These are phyloP conservation scores for Ochlodes sylvanus DNA, from an alignment of 2,888 invertebrate species.

Conservation along the genomic window DNA sequence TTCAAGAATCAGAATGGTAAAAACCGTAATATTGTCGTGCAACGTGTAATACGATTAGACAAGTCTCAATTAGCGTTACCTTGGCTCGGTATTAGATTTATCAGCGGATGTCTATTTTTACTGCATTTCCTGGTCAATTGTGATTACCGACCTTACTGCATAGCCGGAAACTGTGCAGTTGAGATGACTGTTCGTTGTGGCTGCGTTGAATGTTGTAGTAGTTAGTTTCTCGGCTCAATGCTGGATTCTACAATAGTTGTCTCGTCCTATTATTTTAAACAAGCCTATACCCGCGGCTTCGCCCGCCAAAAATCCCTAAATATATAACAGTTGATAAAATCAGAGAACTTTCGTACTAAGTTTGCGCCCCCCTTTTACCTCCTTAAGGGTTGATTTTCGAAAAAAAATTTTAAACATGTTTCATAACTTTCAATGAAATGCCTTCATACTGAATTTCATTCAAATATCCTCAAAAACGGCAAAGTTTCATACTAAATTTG, in stretches of 20 bases:
- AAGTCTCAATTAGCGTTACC: slow-evolving; percentile 30
- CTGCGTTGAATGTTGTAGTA: background rate
- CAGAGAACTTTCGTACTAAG: no score
- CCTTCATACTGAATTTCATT: no score
- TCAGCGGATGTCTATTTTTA: slow-evolving; percentile 32
- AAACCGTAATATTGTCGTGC: background rate
- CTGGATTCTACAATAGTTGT: background rate
- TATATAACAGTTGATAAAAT: no score
- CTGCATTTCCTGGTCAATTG: slow-evolving; percentile 32
- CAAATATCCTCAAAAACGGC: no score
- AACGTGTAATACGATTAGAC: slow-evolving; percentile 3
- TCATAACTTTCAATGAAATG: no score
- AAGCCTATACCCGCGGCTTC: no score
- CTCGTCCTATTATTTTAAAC: no score
- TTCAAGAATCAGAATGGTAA: background rate
- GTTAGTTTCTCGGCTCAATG: background rate
- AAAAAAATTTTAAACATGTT: no score
- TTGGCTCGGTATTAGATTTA: slow-evolving; percentile 26
- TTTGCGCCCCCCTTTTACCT: no score
- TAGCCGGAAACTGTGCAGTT: slow-evolving; percentile 27
- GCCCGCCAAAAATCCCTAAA: no score
- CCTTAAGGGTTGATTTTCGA: no score
- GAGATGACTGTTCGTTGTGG: background rate
- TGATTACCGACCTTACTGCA: slow-evolving; percentile 31
- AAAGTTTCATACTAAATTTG: no score